Base-by-base conservation (phyloP, 2,113 vertebrate species). In the Ophthalmolycus amberensis region DNA sequence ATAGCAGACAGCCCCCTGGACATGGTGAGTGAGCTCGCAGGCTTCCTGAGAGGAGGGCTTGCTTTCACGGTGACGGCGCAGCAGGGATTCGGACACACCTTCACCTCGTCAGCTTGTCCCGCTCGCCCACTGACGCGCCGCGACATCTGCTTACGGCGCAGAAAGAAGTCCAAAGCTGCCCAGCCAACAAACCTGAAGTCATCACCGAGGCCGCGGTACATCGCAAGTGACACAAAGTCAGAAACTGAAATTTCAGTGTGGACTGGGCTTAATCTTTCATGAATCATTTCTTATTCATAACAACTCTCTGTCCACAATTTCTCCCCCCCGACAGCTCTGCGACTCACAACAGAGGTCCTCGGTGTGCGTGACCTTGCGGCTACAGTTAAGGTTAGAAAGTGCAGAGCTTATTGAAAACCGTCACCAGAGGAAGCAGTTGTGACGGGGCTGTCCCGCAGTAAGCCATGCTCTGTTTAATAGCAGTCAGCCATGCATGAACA, bases 231-330 rank as follows among this genome's bases (percentile, higher is more conserved):
- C 93, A 94, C 81, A 75, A 75, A 92, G 91, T 94, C 92, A 92
- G 80, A 91, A 88, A 42, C 90, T 75, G 84, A 91, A 93, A 93
- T 93, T 90, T 93, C 90, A 89, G 89, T 88, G 86, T 84, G 91
- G 93, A 88, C 87, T 38, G 22, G 62, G 52, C 77, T 95, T 84
- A 93, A 96, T 94, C 66, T 95, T 95, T 95, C 71, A 95, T 95
- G 92, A 85, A 80, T 84, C 92, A 94, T 95, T 82, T 92, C 88
- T 95, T 95, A 95, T 95, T 95, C 88, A 95, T 95, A 77, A 77
- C 77, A 77, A 92, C 70, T 88, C 79, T 87, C 89, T 68, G 74
- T 82, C 88, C 85, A 79, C 82, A 69, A 42, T 85, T 85, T 60
- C 68, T 12, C 46, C 25, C 16, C 25, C 12, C 2, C 10, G 71